phyloP scores from a whole-genome alignment of 2,797 vertebrate genomes.

The Orientallactaga sibirica region DNA sequence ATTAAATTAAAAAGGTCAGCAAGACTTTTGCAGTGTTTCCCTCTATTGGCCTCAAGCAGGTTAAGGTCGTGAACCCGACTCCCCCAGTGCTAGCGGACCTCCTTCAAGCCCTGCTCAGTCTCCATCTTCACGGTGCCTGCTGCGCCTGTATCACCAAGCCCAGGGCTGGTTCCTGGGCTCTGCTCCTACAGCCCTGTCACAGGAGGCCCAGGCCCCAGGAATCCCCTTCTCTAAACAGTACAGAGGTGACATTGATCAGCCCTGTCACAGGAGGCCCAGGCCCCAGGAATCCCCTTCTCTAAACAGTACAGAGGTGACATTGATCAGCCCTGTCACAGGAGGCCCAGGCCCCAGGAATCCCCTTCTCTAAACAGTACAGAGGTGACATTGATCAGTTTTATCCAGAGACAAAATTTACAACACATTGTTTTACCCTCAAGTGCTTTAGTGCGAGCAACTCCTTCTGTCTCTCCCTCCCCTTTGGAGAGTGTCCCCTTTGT shows the following conservation, averaged over 20 bases:
- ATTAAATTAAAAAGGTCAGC: too few relatives aligned
- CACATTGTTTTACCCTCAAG: neutral
- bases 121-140: too few relatives aligned
- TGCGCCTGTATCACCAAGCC: too few relatives aligned
- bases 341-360: neutral
- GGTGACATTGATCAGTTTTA: neutral
- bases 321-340: neutral
- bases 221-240: too few relatives aligned
- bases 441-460: neutral
- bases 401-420: neutral
- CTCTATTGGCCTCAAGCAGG: fast-evolving
- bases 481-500: neutral
- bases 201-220: too few relatives aligned
- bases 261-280: neutral
- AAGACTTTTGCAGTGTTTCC: neutral
- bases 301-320: neutral
- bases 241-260: too few relatives aligned
- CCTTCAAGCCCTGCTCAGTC: neutral
- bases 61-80: neutral
- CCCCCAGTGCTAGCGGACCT: neutral
- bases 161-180: neutral
- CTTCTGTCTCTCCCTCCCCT: neutral
- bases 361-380: neutral
- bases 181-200: neutral
- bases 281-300: neutral